Conservation (phyloP, 2,113 vertebrate species). For the Carollia perspicillata region DNA sequence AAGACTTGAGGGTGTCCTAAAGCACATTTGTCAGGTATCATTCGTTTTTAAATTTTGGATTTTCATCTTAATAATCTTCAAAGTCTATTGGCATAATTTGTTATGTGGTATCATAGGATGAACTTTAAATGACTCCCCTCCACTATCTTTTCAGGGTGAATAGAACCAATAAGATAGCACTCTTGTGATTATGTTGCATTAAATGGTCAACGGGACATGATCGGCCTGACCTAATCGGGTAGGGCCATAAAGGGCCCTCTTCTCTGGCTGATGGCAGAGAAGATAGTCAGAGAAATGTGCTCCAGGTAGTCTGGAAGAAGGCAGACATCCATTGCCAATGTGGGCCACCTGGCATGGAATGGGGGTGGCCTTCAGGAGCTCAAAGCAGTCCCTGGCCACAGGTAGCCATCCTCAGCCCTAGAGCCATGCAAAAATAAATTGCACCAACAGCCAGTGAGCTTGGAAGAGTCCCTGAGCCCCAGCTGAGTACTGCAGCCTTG, state of each 20-base stretch:
- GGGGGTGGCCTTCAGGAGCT: background rate
- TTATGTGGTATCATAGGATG: background rate
- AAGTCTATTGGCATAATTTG: background rate
- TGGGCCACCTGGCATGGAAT: background rate
- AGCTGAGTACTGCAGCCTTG: background rate
- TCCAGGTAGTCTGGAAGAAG: background rate
- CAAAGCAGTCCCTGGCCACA: background rate
- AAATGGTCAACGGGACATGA: background rate
- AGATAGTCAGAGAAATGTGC: background rate
- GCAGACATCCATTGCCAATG: background rate
- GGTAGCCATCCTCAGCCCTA: background rate
- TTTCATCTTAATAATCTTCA: conserved; percentile 16
- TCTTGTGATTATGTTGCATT: background rate
- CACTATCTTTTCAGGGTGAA: background rate
- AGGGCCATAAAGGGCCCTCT: background rate
- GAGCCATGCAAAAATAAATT: background rate
- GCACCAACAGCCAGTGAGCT: background rate
- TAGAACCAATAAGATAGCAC: background rate
- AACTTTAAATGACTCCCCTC: background rate
- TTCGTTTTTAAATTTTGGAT: background rate
- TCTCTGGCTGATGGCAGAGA: background rate
- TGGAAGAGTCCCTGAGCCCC: background rate
- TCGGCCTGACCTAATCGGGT: background rate
- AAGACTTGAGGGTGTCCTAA: background rate
- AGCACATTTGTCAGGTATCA: background rate